phyloP scores from a whole-genome alignment of 1,140 invertebrate species.

The Portunus trituberculatus region DNA sequence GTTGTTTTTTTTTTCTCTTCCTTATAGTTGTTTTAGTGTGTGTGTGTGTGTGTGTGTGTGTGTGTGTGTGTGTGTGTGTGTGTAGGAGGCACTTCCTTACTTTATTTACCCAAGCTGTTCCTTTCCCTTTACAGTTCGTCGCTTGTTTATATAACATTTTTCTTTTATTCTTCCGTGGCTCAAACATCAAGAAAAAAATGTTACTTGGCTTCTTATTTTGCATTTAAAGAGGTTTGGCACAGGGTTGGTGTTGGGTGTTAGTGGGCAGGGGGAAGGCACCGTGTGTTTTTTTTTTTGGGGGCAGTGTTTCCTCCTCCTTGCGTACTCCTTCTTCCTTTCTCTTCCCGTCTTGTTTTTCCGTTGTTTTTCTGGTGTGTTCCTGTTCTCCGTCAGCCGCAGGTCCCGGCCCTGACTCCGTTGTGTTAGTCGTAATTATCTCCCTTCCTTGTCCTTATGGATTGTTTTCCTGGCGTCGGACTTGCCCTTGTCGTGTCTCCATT shows the following conservation, averaged over 20 bases:
- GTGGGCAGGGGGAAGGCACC: background rate
- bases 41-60: too few relatives aligned
- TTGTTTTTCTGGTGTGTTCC: background rate
- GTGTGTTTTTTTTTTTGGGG: background rate
- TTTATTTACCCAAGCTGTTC: too few relatives aligned
- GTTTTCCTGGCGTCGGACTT: background rate
- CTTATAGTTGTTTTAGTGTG: too few relatives aligned
- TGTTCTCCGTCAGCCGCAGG: background rate
- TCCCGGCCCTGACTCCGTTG: background rate
- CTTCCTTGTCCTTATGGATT: background rate
- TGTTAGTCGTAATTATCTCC: background rate
- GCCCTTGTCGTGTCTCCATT: background rate
- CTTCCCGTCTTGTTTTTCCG: background rate
- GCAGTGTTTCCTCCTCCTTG: background rate
- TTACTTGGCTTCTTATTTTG: background rate
- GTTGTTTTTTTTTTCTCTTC: background rate
- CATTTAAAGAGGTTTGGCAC: background rate
- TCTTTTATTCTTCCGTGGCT: background rate
- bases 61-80: too few relatives aligned
- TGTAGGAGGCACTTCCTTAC: too few relatives aligned
- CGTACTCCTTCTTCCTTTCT: background rate
- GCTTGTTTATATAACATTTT: background rate
- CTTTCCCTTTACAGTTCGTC: too few relatives aligned
- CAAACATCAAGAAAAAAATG: background rate
- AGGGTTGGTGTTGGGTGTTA: background rate